Conservation (phyloP, 2,888 invertebrate genomes). For the Lithophane semibrunnea region DNA sequence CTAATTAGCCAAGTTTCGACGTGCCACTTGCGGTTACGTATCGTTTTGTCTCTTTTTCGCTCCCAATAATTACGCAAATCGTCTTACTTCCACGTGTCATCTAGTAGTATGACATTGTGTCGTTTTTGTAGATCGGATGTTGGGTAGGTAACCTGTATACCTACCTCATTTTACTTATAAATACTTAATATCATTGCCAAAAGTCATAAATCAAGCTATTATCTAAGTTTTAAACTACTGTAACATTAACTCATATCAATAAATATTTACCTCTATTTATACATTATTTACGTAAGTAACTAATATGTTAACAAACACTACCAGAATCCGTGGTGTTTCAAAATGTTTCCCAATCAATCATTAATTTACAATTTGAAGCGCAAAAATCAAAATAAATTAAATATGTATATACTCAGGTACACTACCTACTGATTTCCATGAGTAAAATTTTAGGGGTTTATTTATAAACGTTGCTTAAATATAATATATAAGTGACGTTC, state of each 20-base stretch:
- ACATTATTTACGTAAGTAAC: not conserved
- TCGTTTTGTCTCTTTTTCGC: too few relatives aligned
- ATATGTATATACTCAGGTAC: not conserved
- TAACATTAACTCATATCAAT: not conserved
- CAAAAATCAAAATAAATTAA: not conserved
- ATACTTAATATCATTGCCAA: not conserved
- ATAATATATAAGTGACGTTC: too few relatives aligned
- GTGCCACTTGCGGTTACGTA: too few relatives aligned
- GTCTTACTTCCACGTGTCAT: too few relatives aligned
- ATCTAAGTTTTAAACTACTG: not conserved
- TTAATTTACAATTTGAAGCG: not conserved
- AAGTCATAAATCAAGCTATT: not conserved
- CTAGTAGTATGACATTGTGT: too few relatives aligned
- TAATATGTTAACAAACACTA: not conserved
- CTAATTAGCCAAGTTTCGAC: too few relatives aligned
- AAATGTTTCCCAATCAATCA: not conserved
- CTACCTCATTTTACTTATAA: not conserved
- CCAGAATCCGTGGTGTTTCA: not conserved
- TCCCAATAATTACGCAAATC: too few relatives aligned
- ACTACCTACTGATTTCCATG: not conserved
- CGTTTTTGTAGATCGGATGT: not conserved
- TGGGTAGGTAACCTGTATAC: not conserved
- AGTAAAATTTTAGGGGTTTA: not conserved
- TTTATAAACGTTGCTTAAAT: too few relatives aligned
- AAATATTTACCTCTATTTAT: not conserved